These are phyloP conservation scores for Trachymyrmex cornetzi DNA, from an alignment of 1,140 invertebrate species.

Conservation along the genomic window DNA sequence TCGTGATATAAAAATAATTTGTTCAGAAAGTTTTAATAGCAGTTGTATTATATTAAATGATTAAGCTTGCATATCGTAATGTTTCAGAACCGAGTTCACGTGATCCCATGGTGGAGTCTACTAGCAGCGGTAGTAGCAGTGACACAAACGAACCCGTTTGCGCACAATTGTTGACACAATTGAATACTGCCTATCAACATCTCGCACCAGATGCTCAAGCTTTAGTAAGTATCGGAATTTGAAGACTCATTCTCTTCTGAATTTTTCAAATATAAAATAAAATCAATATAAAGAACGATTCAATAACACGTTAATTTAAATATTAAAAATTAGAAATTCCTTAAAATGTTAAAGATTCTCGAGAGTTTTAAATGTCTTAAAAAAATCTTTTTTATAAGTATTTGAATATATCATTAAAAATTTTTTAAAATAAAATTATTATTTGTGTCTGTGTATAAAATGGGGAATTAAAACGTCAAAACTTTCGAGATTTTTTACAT, in stretches of 20 bases:
- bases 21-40: background rate
- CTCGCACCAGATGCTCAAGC: slow-evolving; percentile 86
- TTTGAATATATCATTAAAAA: background rate
- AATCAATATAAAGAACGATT: background rate
- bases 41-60: background rate
- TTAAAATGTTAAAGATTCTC: background rate
- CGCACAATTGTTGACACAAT: slow-evolving; percentile 84
- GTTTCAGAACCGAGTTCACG: slow-evolving; percentile 84
- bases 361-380: background rate
- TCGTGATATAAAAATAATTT: background rate
- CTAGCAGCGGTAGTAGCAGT: slow-evolving; percentile 84
- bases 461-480: background rate
- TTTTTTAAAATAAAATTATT: background rate
- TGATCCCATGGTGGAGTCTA: slow-evolving; percentile 86
- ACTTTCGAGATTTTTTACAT: background rate
- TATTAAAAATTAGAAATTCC: background rate
- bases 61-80: background rate
- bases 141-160: slow-evolving; percentile 85
- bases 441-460: background rate
- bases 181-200: slow-evolving; percentile 86
- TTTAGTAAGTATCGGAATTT: slow-evolving; percentile 78
- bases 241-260: background rate
- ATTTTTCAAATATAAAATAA: background rate
- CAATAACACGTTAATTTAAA: background rate
- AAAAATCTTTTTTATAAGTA: background rate